Percentiles rank a stretch among this genome's conserved stretches.
Conservation (phyloP, 2,888 invertebrate genomes). For the Aelia acuminata region DNA sequence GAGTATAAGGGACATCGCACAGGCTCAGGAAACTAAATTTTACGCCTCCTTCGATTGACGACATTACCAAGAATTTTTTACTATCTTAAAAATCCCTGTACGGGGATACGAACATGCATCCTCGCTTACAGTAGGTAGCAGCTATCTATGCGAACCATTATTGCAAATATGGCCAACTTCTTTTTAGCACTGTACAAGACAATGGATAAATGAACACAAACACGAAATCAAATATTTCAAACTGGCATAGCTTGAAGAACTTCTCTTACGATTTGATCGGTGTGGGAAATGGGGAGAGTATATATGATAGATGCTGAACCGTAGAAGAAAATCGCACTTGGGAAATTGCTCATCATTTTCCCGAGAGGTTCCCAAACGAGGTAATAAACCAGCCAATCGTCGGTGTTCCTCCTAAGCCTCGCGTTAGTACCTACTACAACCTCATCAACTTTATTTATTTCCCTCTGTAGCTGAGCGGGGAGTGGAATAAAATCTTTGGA, state of each 20-base stretch:
- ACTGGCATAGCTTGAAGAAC: neutral
- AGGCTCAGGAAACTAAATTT: too few relatives aligned
- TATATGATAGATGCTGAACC: neutral
- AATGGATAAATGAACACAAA: too few relatives aligned
- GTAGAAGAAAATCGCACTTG: constrained; percentile 17
- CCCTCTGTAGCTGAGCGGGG: neutral
- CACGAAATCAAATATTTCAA: neutral
- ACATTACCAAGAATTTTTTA: too few relatives aligned
- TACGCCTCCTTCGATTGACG: too few relatives aligned
- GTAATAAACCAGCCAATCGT: neutral
- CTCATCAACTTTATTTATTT: neutral
- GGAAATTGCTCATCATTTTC: constrained; percentile 25
- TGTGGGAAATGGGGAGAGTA: neutral
- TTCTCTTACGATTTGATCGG: too few relatives aligned
- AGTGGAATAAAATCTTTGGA: neutral
- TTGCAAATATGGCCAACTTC: too few relatives aligned
- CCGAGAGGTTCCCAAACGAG: neutral
- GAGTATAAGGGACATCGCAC: too few relatives aligned
- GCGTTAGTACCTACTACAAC: neutral
- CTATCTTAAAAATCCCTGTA: too few relatives aligned
- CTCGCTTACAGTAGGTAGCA: too few relatives aligned
- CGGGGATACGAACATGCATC: too few relatives aligned
- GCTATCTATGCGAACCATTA: too few relatives aligned
- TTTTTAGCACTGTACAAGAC: too few relatives aligned
- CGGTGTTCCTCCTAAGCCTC: neutral